Conservation (phyloP, 2,888 invertebrate species). For the Drosophila emarginata region DNA sequence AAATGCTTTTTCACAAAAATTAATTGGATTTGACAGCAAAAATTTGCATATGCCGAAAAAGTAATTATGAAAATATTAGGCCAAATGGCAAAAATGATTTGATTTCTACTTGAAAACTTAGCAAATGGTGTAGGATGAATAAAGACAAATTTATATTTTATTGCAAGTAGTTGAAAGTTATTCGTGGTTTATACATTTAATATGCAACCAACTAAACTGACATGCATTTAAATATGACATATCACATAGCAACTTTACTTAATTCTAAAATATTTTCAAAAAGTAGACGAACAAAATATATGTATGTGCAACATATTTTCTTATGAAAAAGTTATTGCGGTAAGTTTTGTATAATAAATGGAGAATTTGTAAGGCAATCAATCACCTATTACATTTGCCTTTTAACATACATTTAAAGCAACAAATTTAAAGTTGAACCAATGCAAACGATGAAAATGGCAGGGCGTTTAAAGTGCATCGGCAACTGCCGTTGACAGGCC, state of each 20-base stretch:
- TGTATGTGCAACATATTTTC: too few relatives aligned
- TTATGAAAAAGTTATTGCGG: too few relatives aligned
- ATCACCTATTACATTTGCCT: background rate
- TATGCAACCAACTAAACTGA: too few relatives aligned
- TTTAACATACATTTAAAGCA: background rate
- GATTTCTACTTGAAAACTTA: background rate
- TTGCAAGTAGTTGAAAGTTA: too few relatives aligned
- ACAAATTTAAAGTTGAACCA: conserved; percentile 38
- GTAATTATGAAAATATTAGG: conserved; percentile 13
- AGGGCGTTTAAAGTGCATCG: conserved; percentile 57
- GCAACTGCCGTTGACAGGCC: conserved; percentile 72
- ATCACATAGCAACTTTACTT: too few relatives aligned
- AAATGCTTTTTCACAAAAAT: background rate
- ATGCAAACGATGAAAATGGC: conserved; percentile 17
- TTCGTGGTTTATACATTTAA: too few relatives aligned
- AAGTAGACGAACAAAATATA: too few relatives aligned
- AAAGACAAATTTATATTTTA: background rate
- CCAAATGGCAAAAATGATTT: conserved; percentile 5
- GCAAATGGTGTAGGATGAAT: background rate
- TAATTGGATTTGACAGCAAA: conserved; percentile 8
- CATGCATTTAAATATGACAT: too few relatives aligned
- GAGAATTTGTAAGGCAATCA: background rate
- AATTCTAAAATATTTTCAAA: too few relatives aligned
- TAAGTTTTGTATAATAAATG: too few relatives aligned
- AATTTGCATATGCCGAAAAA: conserved; percentile 11